Base-by-base conservation (phyloP, 2,797 vertebrate species). In the Astyanax mexicanus region DNA sequence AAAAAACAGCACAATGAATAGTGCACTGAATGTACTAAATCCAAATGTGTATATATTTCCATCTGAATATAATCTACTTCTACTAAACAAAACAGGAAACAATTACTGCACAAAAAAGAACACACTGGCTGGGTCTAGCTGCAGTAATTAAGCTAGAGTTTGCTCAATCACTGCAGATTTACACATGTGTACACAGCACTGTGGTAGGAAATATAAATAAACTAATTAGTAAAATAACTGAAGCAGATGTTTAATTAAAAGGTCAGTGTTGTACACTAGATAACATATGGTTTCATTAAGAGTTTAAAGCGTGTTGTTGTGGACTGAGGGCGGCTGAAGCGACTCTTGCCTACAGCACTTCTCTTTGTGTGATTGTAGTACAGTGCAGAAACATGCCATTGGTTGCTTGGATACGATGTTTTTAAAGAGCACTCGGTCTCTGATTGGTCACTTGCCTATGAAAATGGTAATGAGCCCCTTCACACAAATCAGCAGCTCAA, bases 321-420 rank as follows among this genome's bases (percentile, higher is more conserved):
- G 47, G 37, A 11, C 8, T 29, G 5, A 32, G 5, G n/a, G 25
- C 27, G 4, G 15, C 6, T 49, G n/a, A 44, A 42, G 35, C 7
- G 32, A 27, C 19, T 55, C 6, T 54, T 40, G 35, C n/a, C 3
- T 44, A 35, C 40, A 64, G n/a, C 40, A 52, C 38, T 17, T 58
- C 29, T 8, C 55, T 72, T 32, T 61, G 27, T 72, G 23, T 45
- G 45, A 29, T 11, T 21, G 54, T 19, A n/a, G 25, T 35, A 51
- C 65, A 61, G 35, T 69, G n/a, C 21, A 52, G 2, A 27, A 75
- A 60, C 65, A 69, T 60, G 55, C 27, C 64, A 45, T 32, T 67
- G 72, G 19, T 55, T 67, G 73, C 23, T 52, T 75, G 47, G 35
- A 75, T 23, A 62, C 42, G 66, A 66, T 66, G 40, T 9, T 17